phyloP scores from a whole-genome alignment of 1,140 invertebrate genomes.

The Pogonomyrmex barbatus region DNA sequence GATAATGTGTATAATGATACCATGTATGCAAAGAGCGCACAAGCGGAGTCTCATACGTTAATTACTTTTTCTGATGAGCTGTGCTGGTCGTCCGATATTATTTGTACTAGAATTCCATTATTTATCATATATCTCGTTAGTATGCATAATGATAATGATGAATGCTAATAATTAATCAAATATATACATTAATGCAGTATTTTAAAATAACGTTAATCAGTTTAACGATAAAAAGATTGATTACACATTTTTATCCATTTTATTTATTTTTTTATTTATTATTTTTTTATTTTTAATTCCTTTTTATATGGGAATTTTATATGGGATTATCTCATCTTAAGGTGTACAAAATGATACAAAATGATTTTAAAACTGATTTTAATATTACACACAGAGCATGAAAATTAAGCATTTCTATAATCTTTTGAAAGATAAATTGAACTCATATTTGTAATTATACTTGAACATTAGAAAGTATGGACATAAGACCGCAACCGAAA shows the following conservation, averaged over 20 bases:
- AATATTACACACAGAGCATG: neutral
- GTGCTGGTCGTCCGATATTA: neutral
- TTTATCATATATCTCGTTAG: neutral
- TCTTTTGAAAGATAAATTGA: neutral
- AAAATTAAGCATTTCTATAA: neutral
- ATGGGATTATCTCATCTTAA: neutral
- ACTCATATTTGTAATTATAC: neutral
- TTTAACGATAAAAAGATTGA: neutral
- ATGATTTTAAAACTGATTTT: neutral
- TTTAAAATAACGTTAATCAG: neutral
- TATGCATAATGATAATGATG: neutral
- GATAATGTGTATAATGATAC: conserved; percentile 47
- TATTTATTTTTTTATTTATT: neutral
- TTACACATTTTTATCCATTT: neutral
- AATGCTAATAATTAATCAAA: neutral
- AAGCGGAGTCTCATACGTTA: conserved; percentile 13
- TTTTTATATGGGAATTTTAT: no score
- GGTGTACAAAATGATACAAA: neutral
- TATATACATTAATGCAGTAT: neutral
- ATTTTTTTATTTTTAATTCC: neutral
- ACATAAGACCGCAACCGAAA: neutral
- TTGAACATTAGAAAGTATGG: neutral
- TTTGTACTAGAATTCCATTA: neutral
- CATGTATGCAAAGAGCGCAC: conserved; percentile 4
- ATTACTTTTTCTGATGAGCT: conserved; percentile 52